These are phyloP conservation scores for Typhlichthys eigenmanni DNA, from an alignment of 2,797 vertebrate species.

Conservation along the genomic window DNA sequence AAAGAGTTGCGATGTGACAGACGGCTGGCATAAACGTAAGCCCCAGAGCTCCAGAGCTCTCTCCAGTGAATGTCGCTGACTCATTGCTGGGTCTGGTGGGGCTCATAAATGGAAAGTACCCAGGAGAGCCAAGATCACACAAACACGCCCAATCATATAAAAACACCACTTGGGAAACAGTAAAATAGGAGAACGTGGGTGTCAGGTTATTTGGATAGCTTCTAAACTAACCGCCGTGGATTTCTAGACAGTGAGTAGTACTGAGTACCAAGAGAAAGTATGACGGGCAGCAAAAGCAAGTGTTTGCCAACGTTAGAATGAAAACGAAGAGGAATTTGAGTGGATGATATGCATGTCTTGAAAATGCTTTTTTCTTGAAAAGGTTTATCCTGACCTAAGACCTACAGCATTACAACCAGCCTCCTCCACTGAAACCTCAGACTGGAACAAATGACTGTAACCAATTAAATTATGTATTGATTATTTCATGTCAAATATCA, in stretches of 20 bases:
- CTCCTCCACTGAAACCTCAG: background rate
- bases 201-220: constrained; percentile 62
- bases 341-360: constrained; percentile 16
- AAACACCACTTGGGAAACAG: constrained; percentile 51
- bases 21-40: constrained; percentile 47
- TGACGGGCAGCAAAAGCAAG: constrained; percentile 38
- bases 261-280: constrained; percentile 27
- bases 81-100: constrained; percentile 50
- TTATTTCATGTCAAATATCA: constrained; percentile 11
- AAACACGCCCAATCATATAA: constrained; percentile 67
- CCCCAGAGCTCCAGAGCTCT: constrained; percentile 31
- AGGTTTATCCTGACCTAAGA: constrained; percentile 2
- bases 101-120: constrained; percentile 71
- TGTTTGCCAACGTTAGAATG: constrained; percentile 38
- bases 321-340: constrained; percentile 17
- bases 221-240: constrained; percentile 47
- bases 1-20: constrained; percentile 32
- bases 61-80: constrained; percentile 50
- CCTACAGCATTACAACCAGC: constrained; percentile 1
- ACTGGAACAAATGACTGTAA: constrained; percentile 17
- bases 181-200: constrained; percentile 64
- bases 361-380: background rate
- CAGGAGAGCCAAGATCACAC: constrained; percentile 73
- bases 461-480: constrained; percentile 5
- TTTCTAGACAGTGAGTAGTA: constrained; percentile 36